A percentile compares a stretch with the other conserved stretches of the same genome.
phyloP scores from a whole-genome alignment of 2,113 vertebrate species.

The Petrocephalus microphthalmus region DNA sequence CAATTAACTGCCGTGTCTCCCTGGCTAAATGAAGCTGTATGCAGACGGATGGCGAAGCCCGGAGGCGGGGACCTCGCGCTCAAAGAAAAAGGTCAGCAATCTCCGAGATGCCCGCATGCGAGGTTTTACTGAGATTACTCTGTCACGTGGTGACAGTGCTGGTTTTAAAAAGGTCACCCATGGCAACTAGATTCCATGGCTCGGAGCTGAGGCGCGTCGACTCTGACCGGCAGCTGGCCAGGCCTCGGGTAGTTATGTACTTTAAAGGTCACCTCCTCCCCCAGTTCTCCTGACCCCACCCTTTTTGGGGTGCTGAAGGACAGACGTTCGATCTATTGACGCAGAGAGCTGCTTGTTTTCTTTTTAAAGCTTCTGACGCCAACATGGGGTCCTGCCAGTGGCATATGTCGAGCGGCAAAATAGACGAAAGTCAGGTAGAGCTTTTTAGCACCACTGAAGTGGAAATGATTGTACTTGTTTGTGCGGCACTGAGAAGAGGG shows the following conservation, averaged over 20 bases:
- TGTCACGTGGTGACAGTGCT: constrained; percentile 60
- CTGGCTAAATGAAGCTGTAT: constrained; percentile 13
- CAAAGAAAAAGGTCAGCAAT: constrained; percentile 26
- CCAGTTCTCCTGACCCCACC: constrained; percentile 40
- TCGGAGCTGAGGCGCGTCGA: constrained; percentile 52
- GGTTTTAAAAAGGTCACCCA: constrained; percentile 65
- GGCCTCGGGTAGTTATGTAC: constrained; percentile 50
- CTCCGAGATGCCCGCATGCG: constrained; percentile 30
- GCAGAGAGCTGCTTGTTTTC: constrained; percentile 24
- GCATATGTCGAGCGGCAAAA: too few species aligned
- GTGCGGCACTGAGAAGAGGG: background rate
- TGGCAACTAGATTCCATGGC: constrained; percentile 54
- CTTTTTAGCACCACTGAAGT: background rate
- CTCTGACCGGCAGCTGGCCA: constrained; percentile 46
- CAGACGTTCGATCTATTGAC: constrained; percentile 29
- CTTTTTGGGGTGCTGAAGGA: constrained; percentile 31
- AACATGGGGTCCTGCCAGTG: background rate
- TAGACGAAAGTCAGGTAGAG: background rate
- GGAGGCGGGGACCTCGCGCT: background rate
- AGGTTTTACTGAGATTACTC: constrained; percentile 53
- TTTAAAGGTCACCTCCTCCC: constrained; percentile 56
- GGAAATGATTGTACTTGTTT: background rate
- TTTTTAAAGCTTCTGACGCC: constrained; percentile 7
- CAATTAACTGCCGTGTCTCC: constrained; percentile 14
- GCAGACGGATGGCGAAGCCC: constrained; percentile 19